These are phyloP conservation scores for Gryon sp. DNA, from an alignment of 1,140 invertebrate genomes.

Conservation along the genomic window DNA sequence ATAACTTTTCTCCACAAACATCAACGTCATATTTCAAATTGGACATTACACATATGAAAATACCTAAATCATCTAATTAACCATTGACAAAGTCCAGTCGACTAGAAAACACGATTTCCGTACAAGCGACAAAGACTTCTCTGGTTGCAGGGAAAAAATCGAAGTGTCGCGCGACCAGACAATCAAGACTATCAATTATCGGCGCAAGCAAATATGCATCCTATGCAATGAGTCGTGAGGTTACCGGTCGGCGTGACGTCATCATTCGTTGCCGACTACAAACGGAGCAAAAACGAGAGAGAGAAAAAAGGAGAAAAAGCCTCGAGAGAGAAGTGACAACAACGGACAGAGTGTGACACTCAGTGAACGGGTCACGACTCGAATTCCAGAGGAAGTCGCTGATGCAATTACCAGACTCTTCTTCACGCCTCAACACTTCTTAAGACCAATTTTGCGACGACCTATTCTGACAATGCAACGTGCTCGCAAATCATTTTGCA, in stretches of 20 bases:
- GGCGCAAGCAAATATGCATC: slow-evolving; percentile 34
- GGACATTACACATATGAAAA: too few relatives aligned
- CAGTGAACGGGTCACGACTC: slow-evolving; percentile 42
- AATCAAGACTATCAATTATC: slow-evolving; percentile 37
- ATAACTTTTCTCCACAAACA: too few relatives aligned
- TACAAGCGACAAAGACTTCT: not conserved
- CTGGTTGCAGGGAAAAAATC: not conserved
- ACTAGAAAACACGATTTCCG: not conserved
- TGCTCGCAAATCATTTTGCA: slow-evolving; percentile 28
- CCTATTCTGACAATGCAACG: slow-evolving; percentile 16
- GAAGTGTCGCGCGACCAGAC: slow-evolving; percentile 3
- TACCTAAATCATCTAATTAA: too few relatives aligned
- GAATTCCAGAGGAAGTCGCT: slow-evolving; percentile 59
- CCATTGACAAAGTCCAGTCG: not conserved
- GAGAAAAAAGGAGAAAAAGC: too few relatives aligned
- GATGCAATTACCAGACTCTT: slow-evolving; percentile 51
- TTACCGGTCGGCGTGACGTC: slow-evolving; percentile 51
- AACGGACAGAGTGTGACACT: too few relatives aligned
- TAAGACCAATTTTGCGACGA: not conserved
- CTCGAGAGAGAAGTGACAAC: too few relatives aligned
- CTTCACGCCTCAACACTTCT: slow-evolving; percentile 13
- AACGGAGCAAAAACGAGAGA: too few relatives aligned
- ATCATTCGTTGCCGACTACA: slow-evolving; percentile 9
- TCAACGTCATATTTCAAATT: too few relatives aligned
- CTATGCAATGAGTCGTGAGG: slow-evolving; percentile 26